A percentile compares a stretch with the other conserved stretches of the same genome.
Evolutionary conservation across 2,888 invertebrate species (phyloP).

Genomic region (Drosophila borealis): DNA sequence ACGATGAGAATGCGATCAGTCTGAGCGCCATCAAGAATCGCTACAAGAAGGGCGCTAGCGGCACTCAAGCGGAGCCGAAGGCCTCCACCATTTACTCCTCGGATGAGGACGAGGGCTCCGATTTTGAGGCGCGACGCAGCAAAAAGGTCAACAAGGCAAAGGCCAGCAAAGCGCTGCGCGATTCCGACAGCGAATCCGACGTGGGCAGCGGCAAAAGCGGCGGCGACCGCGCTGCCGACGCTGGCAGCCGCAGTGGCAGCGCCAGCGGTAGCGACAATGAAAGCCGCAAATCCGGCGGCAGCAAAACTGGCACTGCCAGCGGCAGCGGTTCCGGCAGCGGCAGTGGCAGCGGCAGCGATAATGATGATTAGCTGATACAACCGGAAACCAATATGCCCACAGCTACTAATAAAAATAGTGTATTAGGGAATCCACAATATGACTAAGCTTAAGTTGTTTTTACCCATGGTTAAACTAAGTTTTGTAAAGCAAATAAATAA

Average conservation of each 20-base stretch:
- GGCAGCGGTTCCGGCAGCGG: slow-evolving; percentile 60
- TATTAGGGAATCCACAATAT: no score
- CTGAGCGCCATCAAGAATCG: slow-evolving; percentile 97
- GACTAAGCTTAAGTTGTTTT: background rate
- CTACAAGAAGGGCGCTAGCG: slow-evolving; percentile 89
- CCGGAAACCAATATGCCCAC: no score
- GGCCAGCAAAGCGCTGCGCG: slow-evolving; percentile 91
- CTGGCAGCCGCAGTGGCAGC: slow-evolving; percentile 56
- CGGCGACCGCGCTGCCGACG: slow-evolving; percentile 52
- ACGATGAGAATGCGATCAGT: slow-evolving; percentile 96
- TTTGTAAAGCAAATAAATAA: background rate
- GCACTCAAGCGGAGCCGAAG: slow-evolving; percentile 66
- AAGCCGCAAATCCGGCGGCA: slow-evolving; percentile 39
- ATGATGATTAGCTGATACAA: slow-evolving; percentile 41
- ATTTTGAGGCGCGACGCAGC: slow-evolving; percentile 91
- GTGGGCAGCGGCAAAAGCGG: slow-evolving; percentile 79
- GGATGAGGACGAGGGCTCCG: slow-evolving; percentile 91
- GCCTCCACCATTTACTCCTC: slow-evolving; percentile 93
- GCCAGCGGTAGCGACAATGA: slow-evolving; percentile 59
- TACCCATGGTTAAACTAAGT: background rate
- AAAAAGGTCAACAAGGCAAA: slow-evolving; percentile 91
- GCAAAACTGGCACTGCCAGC: slow-evolving; percentile 26
- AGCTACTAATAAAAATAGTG: no score
- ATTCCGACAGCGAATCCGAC: slow-evolving; percentile 88
- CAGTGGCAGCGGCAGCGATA: slow-evolving; percentile 60